phyloP scores from a whole-genome alignment of 2,888 invertebrate genomes.

The Acleris sparsana region DNA sequence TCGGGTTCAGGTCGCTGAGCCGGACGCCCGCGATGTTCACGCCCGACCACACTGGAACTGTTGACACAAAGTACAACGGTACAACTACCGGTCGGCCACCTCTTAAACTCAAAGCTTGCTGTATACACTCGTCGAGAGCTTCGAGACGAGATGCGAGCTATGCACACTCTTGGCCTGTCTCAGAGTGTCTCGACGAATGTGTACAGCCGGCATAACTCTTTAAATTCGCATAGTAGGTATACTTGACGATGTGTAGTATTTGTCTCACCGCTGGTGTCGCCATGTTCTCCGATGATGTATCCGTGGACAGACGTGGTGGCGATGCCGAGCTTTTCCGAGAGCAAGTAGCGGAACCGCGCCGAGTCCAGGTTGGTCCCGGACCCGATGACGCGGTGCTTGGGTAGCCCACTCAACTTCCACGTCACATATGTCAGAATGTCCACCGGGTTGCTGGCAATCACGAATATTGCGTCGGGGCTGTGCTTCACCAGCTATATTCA shows the following conservation, averaged over 20 bases:
- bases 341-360: constrained; percentile 93
- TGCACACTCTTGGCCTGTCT: too few relatives aligned
- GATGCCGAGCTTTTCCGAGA: constrained; percentile 91
- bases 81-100: too few relatives aligned
- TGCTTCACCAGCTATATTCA: constrained; percentile 86
- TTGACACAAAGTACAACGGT: constrained; percentile 30
- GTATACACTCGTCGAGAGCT: too few relatives aligned
- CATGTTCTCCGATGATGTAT: constrained; percentile 97
- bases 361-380: constrained; percentile 97
- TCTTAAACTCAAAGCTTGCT: too few relatives aligned
- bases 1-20: constrained; percentile 89
- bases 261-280: constrained; percentile 90
- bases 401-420: constrained; percentile 97
- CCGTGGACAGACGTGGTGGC: constrained; percentile 94
- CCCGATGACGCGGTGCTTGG: constrained; percentile 93
- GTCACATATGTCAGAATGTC: constrained; percentile 96
- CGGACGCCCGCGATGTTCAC: constrained; percentile 96
- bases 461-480: constrained; percentile 92
- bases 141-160: too few relatives aligned
- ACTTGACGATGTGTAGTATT: too few relatives aligned
- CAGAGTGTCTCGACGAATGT: too few relatives aligned
- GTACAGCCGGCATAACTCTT: too few relatives aligned
- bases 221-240: too few relatives aligned
- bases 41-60: constrained; percentile 96
- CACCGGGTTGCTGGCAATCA: constrained; percentile 96